Conservation (phyloP, 2,888 invertebrate genomes). For the Callosobruchus maculatus region DNA sequence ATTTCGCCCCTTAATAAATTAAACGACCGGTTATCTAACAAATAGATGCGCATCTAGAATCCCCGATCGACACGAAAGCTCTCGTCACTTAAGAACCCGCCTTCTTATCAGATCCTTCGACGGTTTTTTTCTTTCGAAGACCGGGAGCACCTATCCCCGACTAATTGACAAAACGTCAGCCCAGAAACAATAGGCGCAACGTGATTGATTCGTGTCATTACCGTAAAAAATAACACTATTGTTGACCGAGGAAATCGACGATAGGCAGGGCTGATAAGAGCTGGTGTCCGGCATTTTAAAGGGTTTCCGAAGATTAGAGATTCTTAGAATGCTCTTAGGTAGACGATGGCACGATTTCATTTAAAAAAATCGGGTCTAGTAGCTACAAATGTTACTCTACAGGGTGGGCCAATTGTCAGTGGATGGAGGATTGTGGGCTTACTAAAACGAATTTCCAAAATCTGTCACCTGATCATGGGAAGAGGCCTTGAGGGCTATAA, state of each 20-base stretch:
- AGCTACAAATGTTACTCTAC: too few species aligned
- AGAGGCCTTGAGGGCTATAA: too few species aligned
- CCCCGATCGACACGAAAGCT: neutral
- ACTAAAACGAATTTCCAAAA: too few species aligned
- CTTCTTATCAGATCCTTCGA: neutral
- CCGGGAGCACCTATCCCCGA: neutral
- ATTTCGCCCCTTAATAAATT: neutral
- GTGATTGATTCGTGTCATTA: slow-evolving; percentile 38
- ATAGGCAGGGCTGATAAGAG: neutral
- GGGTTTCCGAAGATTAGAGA: neutral
- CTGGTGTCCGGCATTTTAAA: neutral
- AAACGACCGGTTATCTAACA: neutral
- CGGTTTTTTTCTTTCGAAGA: neutral
- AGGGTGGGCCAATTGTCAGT: too few species aligned
- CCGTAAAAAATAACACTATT: slow-evolving; percentile 40
- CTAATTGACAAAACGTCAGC: neutral
- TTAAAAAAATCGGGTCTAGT: neutral
- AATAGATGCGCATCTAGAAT: neutral
- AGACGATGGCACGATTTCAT: neutral
- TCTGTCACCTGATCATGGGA: too few species aligned
- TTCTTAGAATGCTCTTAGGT: neutral
- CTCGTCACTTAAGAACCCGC: neutral
- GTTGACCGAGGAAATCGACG: slow-evolving; percentile 12
- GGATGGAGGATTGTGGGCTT: too few species aligned
- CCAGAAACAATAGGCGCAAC: neutral